Base-by-base conservation (phyloP, 2,113 vertebrate species). In the Sorex araneus region DNA sequence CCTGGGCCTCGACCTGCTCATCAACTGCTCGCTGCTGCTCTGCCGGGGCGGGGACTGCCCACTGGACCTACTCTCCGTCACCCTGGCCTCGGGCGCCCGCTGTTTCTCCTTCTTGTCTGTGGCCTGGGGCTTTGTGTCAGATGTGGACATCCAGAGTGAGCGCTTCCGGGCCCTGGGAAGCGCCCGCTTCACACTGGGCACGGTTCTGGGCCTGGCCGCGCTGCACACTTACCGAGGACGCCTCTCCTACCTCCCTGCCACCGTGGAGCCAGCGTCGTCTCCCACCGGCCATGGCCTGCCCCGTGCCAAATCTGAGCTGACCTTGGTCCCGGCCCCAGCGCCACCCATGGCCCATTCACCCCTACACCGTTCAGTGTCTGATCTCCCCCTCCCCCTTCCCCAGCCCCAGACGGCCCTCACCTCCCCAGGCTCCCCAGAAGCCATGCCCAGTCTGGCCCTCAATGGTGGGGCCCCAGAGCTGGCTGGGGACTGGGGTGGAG, bases 131-230 rank as follows among this genome's bases (percentile, higher is more conserved):
- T 98, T 99, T 74, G 98, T 99, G 89, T 99, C 99, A 0, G 99
- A 99, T 6, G 99, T 99, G 82, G 99, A 99, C 94, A 99, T 99
- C 9, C 99, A 99, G 93, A 99, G 99, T 18, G 99, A 99, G 95
- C 98, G 98, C 28, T 99, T 99, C 96, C 97, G 99, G 8, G 98
- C 98, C 71, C 90, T 99, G 85, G 99, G 99, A 13, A 98, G 98
- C 0, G 98, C 98, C 34, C 98, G 99, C 34, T 99, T 99, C 96
- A 99, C 99, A 0, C 91, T 99, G 73, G 99, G 99, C 28, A 98
- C 99, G 0, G 96, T 98, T 78, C 98, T 99, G 60, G 97, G 99
- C 47, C 98, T 99, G 1, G 98, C 98, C 45, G 98, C 98, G 0
- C 97, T 99, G 16, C 98, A 98, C 67, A 99, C 98, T 34, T 99